These are phyloP conservation scores for Elaeidobius kamerunicus DNA, from an alignment of 2,888 invertebrate genomes.

Conservation along the genomic window DNA sequence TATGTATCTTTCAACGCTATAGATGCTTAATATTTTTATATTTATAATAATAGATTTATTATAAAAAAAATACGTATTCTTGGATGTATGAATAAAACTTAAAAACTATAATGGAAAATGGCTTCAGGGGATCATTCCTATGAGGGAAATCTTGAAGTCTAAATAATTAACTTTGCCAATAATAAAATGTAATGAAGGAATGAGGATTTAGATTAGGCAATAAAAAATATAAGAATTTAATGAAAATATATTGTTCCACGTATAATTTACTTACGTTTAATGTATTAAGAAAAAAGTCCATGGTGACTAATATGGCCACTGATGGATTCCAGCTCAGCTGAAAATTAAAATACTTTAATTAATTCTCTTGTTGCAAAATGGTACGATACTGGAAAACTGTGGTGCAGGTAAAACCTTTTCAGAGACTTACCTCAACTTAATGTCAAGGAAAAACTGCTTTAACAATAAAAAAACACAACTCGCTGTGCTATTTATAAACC, in stretches of 20 bases:
- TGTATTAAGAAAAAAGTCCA: conserved; percentile 74
- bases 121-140: not conserved
- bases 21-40: not conserved
- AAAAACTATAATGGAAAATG: not conserved
- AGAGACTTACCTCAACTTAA: no score
- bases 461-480: no score
- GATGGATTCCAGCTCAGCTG: conserved; percentile 71
- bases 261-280: conserved; percentile 72
- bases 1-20: no score
- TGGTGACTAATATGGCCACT: conserved; percentile 70
- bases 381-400: not conserved
- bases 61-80: conserved; percentile 7
- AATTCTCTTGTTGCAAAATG: not conserved
- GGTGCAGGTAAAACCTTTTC: not conserved
- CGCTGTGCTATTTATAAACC: no score
- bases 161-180: not conserved
- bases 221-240: not conserved
- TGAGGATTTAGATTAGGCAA: no score
- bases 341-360: conserved; percentile 40
- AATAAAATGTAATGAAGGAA: no score
- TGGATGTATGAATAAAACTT: no score
- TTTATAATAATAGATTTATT: not conserved
- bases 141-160: no score
- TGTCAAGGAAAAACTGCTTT: no score
- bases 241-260: not conserved